phyloP scores from a whole-genome alignment of 2,888 invertebrate species.

The Cistogaster globosa region DNA sequence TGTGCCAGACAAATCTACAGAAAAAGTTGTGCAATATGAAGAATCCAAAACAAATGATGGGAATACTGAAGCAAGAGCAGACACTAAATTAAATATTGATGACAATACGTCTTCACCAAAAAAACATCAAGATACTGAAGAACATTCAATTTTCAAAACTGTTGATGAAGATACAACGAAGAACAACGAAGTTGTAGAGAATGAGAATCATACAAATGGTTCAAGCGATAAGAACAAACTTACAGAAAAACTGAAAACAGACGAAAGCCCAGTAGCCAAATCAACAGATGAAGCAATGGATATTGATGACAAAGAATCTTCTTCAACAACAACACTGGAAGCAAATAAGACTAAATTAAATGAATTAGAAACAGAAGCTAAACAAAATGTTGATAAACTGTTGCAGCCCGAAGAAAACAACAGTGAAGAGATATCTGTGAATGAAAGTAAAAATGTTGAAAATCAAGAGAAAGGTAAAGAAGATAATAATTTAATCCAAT shows the following conservation, averaged over 20 bases:
- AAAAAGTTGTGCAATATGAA: background rate
- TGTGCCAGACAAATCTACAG: background rate
- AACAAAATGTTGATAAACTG: constrained; percentile 60
- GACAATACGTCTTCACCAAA: background rate
- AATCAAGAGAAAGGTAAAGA: background rate
- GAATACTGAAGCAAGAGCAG: background rate
- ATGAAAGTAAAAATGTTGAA: background rate
- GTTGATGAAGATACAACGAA: background rate
- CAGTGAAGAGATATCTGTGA: background rate
- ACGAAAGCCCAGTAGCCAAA: background rate
- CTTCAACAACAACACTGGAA: constrained; percentile 2
- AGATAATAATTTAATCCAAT: background rate
- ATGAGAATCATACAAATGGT: constrained; percentile 8
- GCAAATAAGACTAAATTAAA: constrained; percentile 17
- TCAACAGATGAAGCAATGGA: constrained; percentile 21
- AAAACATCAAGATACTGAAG: background rate
- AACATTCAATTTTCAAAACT: background rate
- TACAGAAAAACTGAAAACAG: constrained; percentile 6
- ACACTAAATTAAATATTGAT: constrained; percentile 1
- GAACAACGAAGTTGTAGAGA: background rate
- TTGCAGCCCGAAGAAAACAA: background rate
- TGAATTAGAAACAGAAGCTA: constrained; percentile 57
- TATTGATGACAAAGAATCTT: constrained; percentile 31
- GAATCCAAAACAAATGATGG: background rate
- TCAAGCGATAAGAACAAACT: background rate